These are phyloP conservation scores for Liparis tanakae DNA, from an alignment of 2,797 vertebrate species.

Conservation along the genomic window DNA sequence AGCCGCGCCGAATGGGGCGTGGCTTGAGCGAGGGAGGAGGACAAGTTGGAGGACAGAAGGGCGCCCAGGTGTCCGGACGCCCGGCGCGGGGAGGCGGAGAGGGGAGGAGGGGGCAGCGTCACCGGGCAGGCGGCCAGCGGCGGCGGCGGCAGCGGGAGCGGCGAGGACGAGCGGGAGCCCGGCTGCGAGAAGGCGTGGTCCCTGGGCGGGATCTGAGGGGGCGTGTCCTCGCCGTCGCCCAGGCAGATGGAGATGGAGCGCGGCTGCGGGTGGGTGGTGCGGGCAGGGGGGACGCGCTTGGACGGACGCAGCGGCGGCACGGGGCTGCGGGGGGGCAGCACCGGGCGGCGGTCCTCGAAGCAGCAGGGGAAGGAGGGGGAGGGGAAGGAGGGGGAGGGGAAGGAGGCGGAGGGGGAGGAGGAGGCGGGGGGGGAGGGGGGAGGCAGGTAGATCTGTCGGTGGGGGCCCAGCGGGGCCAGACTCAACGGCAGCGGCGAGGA, in stretches of 20 bases:
- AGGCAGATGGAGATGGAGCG: conserved; percentile 87
- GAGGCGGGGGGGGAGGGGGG: conserved; percentile 76
- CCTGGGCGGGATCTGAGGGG: conserved; percentile 92
- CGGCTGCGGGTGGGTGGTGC: conserved; percentile 28
- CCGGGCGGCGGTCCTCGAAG: conserved; percentile 88
- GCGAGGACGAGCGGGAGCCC: conserved; percentile 92
- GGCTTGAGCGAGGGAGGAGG: conserved; percentile 83
- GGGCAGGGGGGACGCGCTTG: conserved; percentile 69
- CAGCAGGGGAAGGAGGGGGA: conserved; percentile 79
- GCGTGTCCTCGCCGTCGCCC: conserved; percentile 82
- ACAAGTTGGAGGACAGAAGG: conserved; percentile 87
- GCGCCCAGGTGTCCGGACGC: conserved; percentile 79
- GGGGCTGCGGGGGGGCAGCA: conserved; percentile 91
- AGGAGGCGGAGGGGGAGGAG: conserved; percentile 68
- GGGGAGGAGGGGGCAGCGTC: conserved; percentile 74
- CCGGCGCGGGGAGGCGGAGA: conserved; percentile 87
- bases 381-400: conserved; percentile 74
- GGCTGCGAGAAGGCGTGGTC: conserved; percentile 92
- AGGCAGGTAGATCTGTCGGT: conserved; percentile 82
- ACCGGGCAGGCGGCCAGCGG: conserved; percentile 62
- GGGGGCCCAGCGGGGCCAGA: conserved; percentile 67
- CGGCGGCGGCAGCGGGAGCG: conserved; percentile 77
- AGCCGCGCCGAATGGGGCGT: conserved; percentile 84
- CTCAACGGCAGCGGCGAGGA: conserved; percentile 86
- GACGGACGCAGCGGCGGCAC: conserved; percentile 88